Conservation (phyloP, 2,113 vertebrate species). For the Hippocampus zosterae region DNA sequence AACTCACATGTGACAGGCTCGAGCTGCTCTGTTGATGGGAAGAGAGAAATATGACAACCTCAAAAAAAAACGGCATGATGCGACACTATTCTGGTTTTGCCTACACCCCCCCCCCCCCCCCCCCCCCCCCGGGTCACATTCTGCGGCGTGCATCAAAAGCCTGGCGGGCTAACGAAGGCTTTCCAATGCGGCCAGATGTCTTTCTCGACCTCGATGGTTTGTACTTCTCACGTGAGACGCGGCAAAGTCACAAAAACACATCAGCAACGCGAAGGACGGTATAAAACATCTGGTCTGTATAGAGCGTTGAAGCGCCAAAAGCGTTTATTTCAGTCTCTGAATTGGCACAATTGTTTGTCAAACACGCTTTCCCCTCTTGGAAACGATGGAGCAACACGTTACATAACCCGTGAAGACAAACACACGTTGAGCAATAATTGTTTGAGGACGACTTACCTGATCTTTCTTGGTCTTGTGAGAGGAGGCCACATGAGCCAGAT, state of each 20-base stretch:
- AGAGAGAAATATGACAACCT: constrained; percentile 68
- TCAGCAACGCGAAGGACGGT: neutral
- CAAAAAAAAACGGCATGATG: constrained; percentile 58
- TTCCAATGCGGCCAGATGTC: constrained; percentile 4
- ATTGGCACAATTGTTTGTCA: constrained; percentile 1
- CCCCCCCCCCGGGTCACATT: constrained; percentile 11
- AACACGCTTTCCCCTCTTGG: neutral
- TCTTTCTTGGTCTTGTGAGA: constrained; percentile 98
- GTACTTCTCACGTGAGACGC: constrained; percentile 12
- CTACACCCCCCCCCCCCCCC: constrained; percentile 13
- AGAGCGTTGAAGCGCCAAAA: neutral
- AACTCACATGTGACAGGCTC: constrained; percentile 81
- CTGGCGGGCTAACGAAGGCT: constrained; percentile 23
- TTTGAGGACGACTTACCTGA: constrained; percentile 76
- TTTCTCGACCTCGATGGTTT: neutral
- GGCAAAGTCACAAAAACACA: constrained; percentile 9
- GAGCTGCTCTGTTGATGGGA: constrained; percentile 74
- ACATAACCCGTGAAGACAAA: neutral
- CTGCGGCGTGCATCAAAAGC: constrained; percentile 14
- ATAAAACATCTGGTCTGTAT: constrained; percentile 3
- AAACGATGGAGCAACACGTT: constrained; percentile 14
- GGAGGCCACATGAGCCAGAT: constrained; percentile 93
- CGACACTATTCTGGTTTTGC: constrained; percentile 36
- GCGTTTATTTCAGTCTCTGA: constrained; percentile 1
- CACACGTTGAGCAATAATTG: neutral